Conservation (phyloP, 2,113 vertebrate genomes). For the Turdus rufiventris region DNA sequence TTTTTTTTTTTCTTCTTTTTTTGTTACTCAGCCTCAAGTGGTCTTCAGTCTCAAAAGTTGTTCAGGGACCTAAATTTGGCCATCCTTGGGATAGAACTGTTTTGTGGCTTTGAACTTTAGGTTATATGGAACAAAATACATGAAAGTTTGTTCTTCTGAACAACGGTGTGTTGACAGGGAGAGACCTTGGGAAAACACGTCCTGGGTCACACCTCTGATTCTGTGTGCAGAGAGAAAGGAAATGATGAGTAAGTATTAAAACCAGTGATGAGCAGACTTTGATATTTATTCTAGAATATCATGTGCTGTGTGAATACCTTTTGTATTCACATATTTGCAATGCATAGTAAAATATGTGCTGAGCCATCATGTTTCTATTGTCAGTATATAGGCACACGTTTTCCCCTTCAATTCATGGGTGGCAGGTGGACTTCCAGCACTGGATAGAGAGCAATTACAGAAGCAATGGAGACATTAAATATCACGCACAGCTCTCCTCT, state of each 20-base stretch:
- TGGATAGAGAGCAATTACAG: not conserved
- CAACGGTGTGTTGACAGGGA: not conserved
- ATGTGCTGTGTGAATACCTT: not conserved
- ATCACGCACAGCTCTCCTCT: not conserved
- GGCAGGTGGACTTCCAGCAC: not conserved
- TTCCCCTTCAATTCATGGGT: not conserved
- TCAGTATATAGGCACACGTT: not conserved
- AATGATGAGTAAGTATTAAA: slow-evolving; percentile 23
- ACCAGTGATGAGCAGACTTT: not conserved
- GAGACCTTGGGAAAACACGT: not conserved
- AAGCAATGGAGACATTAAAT: not conserved
- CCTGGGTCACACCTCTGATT: not conserved
- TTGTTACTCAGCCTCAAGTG: not conserved
- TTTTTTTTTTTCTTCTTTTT: not conserved
- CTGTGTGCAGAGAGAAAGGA: not conserved
- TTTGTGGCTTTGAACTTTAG: not conserved
- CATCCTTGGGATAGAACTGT: not conserved
- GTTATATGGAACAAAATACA: not conserved
- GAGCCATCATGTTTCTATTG: not conserved
- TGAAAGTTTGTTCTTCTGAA: not conserved
- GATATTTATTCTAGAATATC: slow-evolving; percentile 17
- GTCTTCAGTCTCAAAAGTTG: not conserved
- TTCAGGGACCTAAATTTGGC: not conserved
- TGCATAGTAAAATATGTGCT: not conserved
- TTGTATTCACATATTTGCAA: not conserved